A percentile compares a stretch with the other conserved stretches of the same genome.
Evolutionary conservation across 2,888 invertebrate species (phyloP).

Genomic region (Clitarchus hookeri): DNA sequence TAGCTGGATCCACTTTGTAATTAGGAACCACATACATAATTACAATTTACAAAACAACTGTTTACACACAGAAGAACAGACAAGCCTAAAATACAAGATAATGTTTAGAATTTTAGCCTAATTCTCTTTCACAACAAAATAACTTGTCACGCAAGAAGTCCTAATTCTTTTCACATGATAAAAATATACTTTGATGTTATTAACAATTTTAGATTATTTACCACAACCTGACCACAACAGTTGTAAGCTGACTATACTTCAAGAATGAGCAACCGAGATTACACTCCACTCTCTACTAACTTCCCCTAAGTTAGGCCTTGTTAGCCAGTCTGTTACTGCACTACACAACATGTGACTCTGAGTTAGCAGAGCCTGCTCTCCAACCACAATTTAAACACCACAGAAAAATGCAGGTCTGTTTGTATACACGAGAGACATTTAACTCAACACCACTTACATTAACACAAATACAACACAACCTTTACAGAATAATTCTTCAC

Average conservation of each 20-base stretch:
- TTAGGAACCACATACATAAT: constrained; percentile 3
- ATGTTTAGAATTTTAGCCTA: background rate
- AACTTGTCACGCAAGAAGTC: background rate
- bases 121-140: background rate
- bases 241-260: background rate
- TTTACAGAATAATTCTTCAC: constrained; percentile 7
- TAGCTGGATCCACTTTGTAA: background rate
- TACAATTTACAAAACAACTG: background rate
- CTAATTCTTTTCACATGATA: background rate
- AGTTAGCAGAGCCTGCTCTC: background rate
- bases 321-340: background rate
- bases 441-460: background rate
- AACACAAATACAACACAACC: background rate
- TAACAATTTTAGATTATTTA: background rate
- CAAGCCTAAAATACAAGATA: background rate
- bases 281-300: background rate
- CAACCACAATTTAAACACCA: too few relatives aligned
- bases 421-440: background rate
- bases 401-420: too few relatives aligned
- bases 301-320: background rate
- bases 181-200: background rate
- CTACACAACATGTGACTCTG: background rate
- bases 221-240: background rate
- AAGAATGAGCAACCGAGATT: background rate
- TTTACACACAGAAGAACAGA: background rate